Evolutionary conservation across 2,797 vertebrate species (phyloP), one percentile per base, ranked within the genome.

Genomic region (Lepilemur septentrionalis): DNA sequence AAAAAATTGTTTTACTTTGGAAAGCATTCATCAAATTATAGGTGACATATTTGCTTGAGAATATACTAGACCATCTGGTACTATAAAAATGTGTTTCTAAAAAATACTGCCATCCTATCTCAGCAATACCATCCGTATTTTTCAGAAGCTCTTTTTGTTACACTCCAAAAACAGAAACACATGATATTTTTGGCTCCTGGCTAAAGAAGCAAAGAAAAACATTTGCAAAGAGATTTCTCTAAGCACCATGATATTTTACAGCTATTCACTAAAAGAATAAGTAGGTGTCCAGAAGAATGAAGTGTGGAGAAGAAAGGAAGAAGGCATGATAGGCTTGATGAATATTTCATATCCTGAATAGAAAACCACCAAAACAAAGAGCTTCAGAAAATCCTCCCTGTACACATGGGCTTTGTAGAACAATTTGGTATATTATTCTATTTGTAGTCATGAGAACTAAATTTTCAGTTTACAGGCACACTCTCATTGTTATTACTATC

Each of bases 1-100:
- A 93, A 97, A 97, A 96, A 96, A 93, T 94, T 96, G 96, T 95
- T 95, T 88, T 97, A 97, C 96, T 97, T 97, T 96, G 91, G 93
- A 96, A 95, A 80, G 70, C 96, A 96, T 96, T 97, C 96, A 97
- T 98, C 97, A 98, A 97, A 98, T 97, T 98, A 98, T 93, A 96
- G 94, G 85, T 96, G 96, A 95, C 94, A 96, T 91, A 97, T 97
- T 97, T 97, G 97, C 97, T 93, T 97, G 97, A 97, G 94, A 97
- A 96, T 93, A 96, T 90, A 97, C 87, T 89, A 96, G 70, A 95
- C 98, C 98, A 98, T 98, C 97, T 98, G 97, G 97, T 93, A 75
- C 89, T 94, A 97, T 95, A 96, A 97, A 96, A 96, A 94, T 0
- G 22, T 59, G 93, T 85, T 96, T 94, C 95, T 96, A 84, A 96